Percentiles rank a stretch among this genome's conserved stretches.
These are phyloP conservation scores for Megaceryle torquata DNA, from an alignment of 2,113 vertebrate species.

Conservation along the genomic window DNA sequence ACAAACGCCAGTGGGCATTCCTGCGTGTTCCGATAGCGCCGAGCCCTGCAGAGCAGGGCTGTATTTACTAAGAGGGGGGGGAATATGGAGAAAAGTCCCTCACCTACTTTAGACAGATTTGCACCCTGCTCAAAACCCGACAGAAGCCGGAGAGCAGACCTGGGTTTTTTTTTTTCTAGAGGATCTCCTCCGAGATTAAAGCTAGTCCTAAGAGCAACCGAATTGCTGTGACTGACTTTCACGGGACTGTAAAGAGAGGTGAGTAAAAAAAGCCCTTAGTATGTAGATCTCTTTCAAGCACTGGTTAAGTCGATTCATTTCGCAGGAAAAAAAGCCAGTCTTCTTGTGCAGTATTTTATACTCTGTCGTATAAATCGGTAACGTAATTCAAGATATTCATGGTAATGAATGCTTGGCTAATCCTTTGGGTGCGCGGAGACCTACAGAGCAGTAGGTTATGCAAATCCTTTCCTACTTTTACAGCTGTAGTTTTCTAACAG, in stretches of 20 bases:
- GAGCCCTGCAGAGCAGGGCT: constrained; percentile 64
- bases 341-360: constrained; percentile 59
- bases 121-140: constrained; percentile 67
- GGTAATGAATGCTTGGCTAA: constrained; percentile 70
- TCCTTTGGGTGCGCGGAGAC: constrained; percentile 66
- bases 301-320: constrained; percentile 63
- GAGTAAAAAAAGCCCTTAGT: constrained; percentile 73
- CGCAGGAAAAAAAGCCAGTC: background rate
- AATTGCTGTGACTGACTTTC: constrained; percentile 69
- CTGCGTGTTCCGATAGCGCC: constrained; percentile 73
- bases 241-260: constrained; percentile 73
- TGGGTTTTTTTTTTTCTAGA: constrained; percentile 32
- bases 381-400: constrained; percentile 67
- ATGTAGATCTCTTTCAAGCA: constrained; percentile 63
- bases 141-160: constrained; percentile 32
- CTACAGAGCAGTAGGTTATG: constrained; percentile 71
- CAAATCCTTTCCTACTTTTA: constrained; percentile 70
- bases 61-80: constrained; percentile 67
- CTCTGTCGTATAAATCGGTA: constrained; percentile 70
- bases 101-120: constrained; percentile 56
- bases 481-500: constrained; percentile 63
- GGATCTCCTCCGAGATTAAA: constrained; percentile 75
- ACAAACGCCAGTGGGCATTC: constrained; percentile 86
- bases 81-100: constrained; percentile 64
- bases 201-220: constrained; percentile 58